phyloP scores from a whole-genome alignment of 2,797 vertebrate genomes.

The Stomatorhinus walkeri region DNA sequence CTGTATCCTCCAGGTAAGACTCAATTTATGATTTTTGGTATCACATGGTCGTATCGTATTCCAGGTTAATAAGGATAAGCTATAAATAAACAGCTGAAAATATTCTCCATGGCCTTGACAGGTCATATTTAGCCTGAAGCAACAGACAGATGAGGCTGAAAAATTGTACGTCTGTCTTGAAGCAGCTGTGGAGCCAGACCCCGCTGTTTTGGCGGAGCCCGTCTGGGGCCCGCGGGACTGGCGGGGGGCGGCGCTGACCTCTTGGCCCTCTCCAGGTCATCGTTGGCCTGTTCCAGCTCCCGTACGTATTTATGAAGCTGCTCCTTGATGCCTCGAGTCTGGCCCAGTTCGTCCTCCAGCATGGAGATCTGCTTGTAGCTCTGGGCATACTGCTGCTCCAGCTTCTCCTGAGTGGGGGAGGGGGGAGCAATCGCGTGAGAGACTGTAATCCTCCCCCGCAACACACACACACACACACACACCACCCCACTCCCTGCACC shows the following conservation, averaged over 20 bases:
- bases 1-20: neutral
- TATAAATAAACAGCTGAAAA: neutral
- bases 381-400: conserved; percentile 86
- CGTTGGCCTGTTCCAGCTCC: conserved; percentile 93
- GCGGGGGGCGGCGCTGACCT: conserved; percentile 56
- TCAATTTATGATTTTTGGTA: neutral
- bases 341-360: conserved; percentile 88
- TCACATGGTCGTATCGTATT: neutral
- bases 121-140: neutral
- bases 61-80: neutral
- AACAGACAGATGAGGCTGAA: neutral
- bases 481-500: neutral
- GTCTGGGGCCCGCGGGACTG: neutral
- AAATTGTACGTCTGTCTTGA: neutral
- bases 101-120: neutral
- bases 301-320: conserved; percentile 92
- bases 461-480: neutral
- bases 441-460: neutral
- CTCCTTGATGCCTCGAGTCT: conserved; percentile 88
- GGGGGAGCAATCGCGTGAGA: neutral
- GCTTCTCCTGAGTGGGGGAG: conserved; percentile 67
- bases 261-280: conserved; percentile 90
- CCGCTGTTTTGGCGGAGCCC: neutral
- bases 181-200: neutral
- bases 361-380: conserved; percentile 93